phyloP scores from a whole-genome alignment of 2,888 invertebrate genomes.

The Drosophila niveifrons region DNA sequence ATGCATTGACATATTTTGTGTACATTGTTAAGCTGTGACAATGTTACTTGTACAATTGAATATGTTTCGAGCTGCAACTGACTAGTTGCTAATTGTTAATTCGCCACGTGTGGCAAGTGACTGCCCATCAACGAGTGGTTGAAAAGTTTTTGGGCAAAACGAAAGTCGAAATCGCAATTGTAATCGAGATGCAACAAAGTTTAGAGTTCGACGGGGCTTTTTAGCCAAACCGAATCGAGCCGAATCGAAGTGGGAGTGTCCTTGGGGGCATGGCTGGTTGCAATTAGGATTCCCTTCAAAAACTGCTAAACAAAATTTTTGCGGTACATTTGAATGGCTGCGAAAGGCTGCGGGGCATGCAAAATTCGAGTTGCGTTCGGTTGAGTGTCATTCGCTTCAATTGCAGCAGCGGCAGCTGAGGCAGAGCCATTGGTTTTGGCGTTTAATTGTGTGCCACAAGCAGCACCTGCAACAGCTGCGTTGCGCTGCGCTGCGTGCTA shows the following conservation, averaged over 20 bases:
- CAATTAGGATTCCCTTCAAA: conserved; percentile 31
- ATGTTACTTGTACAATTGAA: neutral
- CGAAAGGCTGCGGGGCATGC: neutral
- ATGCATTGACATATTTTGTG: too few relatives aligned
- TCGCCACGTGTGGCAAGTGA: neutral
- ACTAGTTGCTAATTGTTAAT: neutral
- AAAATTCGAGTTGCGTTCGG: neutral
- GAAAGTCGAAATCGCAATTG: neutral
- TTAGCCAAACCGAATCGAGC: too few relatives aligned
- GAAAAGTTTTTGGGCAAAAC: neutral
- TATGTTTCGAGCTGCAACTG: neutral
- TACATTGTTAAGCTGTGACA: too few relatives aligned
- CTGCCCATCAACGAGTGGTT: conserved; percentile 2
- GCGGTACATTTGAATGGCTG: conserved; percentile 13
- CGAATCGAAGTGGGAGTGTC: neutral
- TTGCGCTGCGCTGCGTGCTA: neutral
- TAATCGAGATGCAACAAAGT: conserved; percentile 1
- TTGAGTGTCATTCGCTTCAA: neutral
- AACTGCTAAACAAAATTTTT: conserved; percentile 23
- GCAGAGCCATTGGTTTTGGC: conserved; percentile 6
- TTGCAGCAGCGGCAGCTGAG: neutral
- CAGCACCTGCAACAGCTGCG: conserved; percentile 19
- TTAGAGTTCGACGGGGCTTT: neutral
- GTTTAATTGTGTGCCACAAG: conserved; percentile 34
- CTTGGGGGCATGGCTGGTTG: conserved; percentile 1